Base-by-base conservation (phyloP, 2,113 vertebrate genomes). In the Junco hyemalis region DNA sequence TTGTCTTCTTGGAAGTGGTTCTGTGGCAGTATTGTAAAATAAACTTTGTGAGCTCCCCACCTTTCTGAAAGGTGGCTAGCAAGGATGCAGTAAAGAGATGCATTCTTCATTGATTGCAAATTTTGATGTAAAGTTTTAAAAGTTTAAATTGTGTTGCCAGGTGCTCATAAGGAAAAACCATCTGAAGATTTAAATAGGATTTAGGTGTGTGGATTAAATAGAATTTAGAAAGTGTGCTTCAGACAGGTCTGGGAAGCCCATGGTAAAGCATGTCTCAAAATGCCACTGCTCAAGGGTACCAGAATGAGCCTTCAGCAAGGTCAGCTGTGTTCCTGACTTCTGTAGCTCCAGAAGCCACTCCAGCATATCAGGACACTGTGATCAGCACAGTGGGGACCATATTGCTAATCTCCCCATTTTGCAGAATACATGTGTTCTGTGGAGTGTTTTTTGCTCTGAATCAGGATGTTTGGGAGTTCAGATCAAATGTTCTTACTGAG, bases 381-480 rank as follows among this genome's bases (percentile, higher is more conserved):
- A 96, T 90, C 92, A 96, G 63, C 88, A 86, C 88, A 45, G 78
- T 38, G 63, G 86, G 79, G 82, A 93, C 90, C 96, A 90, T 95
- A 95, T 96, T 96, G 96, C 90, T 90, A 36, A 92, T 92, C 54
- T 88, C 66, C 14, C 68, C 59, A 10, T 88, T 92, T 88, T 82
- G 68, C 88, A 86, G 79, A 86, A 86, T 92, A 53, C 90, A 72
- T 96, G 95, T 96, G 86, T 92, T 95, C 68, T 57, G 82, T 33
- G 85, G 21, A 90, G 79, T 38, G 87, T 93, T 95, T 96, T 95
- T 77, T 96, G 82, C 88, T 92, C 79, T 96, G 90, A 95, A 92
- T 94, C 96, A 96, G 95, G 93, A 94, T 96, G 96, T 96, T 93
- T 94, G 86, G 90, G 88, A 92, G 90, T 94, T 96, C 68, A 66